These are phyloP conservation scores for Lepidurus couesii DNA, from an alignment of 1,140 invertebrate genomes.

Conservation along the genomic window DNA sequence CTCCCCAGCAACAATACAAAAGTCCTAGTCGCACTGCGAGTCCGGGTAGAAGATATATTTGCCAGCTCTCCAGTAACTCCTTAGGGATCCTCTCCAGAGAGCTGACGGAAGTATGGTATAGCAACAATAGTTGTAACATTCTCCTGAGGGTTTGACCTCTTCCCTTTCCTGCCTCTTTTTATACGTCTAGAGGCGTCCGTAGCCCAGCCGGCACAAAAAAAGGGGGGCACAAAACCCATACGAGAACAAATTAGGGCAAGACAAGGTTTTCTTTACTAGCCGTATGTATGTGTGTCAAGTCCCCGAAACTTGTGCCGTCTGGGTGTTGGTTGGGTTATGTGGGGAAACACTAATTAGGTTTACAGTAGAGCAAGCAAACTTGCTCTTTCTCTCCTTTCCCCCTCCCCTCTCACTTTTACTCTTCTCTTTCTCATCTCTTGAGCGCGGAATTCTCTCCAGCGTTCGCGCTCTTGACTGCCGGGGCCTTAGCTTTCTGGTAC, in stretches of 20 bases:
- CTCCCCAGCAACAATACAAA: not conserved
- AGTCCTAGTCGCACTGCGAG: not conserved
- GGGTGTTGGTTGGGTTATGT: not conserved
- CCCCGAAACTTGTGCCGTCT: not conserved
- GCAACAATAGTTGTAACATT: not conserved
- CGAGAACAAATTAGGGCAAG: not conserved
- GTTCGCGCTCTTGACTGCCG: too few relatives aligned
- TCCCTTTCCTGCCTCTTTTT: not conserved
- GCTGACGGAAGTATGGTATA: not conserved
- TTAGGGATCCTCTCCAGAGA: not conserved
- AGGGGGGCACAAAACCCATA: not conserved
- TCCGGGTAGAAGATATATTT: slow-evolving; percentile 4
- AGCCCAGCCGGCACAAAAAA: not conserved
- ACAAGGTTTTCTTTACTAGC: not conserved
- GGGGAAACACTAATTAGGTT: not conserved
- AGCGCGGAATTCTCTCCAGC: too few relatives aligned
- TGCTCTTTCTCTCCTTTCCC: not conserved
- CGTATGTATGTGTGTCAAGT: not conserved
- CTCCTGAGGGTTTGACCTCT: not conserved
- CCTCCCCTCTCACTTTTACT: not conserved
- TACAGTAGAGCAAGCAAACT: not conserved
- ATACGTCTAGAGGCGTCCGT: not conserved
- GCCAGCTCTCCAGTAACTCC: slow-evolving; percentile 1
- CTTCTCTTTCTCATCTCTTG: not conserved
- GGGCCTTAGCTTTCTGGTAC: too few relatives aligned